Evolutionary conservation across 1,140 invertebrate species (phyloP).

Genomic region (Lucilia sericata): DNA sequence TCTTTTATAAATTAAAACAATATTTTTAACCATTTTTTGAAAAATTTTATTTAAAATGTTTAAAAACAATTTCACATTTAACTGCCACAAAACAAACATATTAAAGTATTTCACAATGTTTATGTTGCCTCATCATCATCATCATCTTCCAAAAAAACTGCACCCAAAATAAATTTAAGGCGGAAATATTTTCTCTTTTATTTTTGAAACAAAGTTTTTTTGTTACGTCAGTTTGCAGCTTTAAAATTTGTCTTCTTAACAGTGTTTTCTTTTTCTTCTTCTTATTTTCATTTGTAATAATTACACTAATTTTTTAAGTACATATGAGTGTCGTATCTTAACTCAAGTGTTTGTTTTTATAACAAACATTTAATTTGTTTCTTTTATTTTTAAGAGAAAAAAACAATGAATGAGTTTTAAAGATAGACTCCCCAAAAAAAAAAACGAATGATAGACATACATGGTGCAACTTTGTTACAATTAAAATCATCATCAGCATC

Average conservation of each 20-base stretch:
- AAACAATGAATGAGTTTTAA: neutral
- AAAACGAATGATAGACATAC: neutral
- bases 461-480: neutral
- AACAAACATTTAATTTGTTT: too few relatives aligned
- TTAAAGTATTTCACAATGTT: too few relatives aligned
- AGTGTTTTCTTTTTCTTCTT: neutral
- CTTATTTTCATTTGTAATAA: neutral
- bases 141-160: too few relatives aligned
- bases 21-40: too few relatives aligned
- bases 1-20: too few relatives aligned
- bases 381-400: neutral
- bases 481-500: neutral
- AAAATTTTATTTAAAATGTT: too few relatives aligned
- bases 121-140: too few relatives aligned
- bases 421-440: neutral
- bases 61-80: too few relatives aligned
- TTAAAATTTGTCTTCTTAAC: neutral
- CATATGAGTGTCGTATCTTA: neutral
- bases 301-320: slow-evolving; percentile 1
- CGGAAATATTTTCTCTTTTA: neutral
- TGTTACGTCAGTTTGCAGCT: neutral
- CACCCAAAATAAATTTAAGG: neutral
- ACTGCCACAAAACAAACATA: too few relatives aligned
- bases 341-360: neutral
- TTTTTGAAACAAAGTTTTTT: neutral